Percentiles rank a stretch among this genome's conserved stretches.
These are phyloP conservation scores for Pogonophryne albipinna DNA, from an alignment of 2,797 vertebrate species.

Conservation along the genomic window DNA sequence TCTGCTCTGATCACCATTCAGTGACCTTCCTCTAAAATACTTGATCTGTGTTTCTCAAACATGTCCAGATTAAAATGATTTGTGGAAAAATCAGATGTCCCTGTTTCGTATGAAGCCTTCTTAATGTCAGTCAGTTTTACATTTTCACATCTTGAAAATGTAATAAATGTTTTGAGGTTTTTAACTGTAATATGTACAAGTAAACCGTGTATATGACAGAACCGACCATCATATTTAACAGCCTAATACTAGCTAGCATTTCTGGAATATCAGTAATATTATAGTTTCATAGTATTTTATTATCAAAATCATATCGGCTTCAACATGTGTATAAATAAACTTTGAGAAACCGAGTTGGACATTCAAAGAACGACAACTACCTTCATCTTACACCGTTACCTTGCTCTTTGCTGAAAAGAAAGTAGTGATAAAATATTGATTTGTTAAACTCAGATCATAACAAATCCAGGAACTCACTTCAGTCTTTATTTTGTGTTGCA, in stretches of 20 bases:
- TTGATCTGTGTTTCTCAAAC: slow-evolving; percentile 35
- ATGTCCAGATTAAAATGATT: slow-evolving; percentile 63
- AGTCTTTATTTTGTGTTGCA: slow-evolving; percentile 22
- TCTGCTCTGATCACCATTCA: slow-evolving; percentile 36
- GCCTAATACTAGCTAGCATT: not conserved
- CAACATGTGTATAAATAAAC: not conserved
- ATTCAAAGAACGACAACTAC: not conserved
- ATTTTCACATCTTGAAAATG: not conserved
- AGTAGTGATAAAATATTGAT: not conserved
- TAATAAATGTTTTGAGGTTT: not conserved
- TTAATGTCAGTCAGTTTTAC: not conserved
- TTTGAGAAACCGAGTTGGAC: not conserved
- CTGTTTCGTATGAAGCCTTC: not conserved
- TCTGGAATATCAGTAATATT: not conserved
- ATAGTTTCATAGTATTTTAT: not conserved
- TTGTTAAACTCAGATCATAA: not conserved
- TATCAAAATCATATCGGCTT: not conserved
- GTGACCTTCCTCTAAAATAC: slow-evolving; percentile 58
- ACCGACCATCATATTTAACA: slow-evolving; percentile 2
- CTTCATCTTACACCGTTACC: not conserved
- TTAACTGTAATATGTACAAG: not conserved
- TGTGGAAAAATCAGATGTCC: not conserved
- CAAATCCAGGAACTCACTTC: slow-evolving; percentile 3
- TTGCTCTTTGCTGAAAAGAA: not conserved
- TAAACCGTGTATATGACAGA: not conserved